Evolutionary conservation across 2,797 vertebrate species (phyloP), one percentile per base, ranked within the genome.

Genomic region (Sebastiscus tertius): DNA sequence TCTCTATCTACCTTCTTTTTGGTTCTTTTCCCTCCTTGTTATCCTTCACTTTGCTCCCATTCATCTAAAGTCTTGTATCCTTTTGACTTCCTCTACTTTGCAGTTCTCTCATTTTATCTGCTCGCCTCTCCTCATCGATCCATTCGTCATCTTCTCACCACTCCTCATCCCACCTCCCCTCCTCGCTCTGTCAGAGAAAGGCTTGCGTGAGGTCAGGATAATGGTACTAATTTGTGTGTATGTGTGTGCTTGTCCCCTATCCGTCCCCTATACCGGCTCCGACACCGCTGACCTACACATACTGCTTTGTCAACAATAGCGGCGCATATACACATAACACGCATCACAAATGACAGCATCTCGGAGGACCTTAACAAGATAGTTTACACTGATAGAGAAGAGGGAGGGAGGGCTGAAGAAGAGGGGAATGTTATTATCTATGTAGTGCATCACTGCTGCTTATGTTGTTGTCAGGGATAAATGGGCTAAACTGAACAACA

Each of bases 241-340:
- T n/a, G 77, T n/a, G 69, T 83, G 89, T 20, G 77, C 83, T 82
- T 56, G 92, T 89, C 89, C 90, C 86, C 91, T 89, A 69, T 84
- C 67, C 9, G 93, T 93, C 92, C 93, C 86, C 85, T 89, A n/a
- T 0, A 27, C 84, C 11, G 7, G 74, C 74, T 80, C 2, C 60
- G 87, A 82, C 88, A 79, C 83, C 7, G 18, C 79, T 65, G 85
- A 92, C 92, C 92, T 75, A 82, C 85, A 65, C 87, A 87, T 87
- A 91, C 67, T 89, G 92, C 93, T 92, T 89, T 90, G 89, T 93
- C 93, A 94, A 92, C 92, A 93, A 39, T 29, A 61, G 72, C 55
- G 2, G 34, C 85, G 67, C 84, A 77, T 63, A 64, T 52, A 52
- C 49, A 52, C 49, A 52, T n/a, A 52, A 52, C 74, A 69, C 78